A percentile compares a stretch with the other conserved stretches of the same genome.
Evolutionary conservation across 2,113 vertebrate genomes (phyloP).

Genomic region (Eurypyga helias): DNA sequence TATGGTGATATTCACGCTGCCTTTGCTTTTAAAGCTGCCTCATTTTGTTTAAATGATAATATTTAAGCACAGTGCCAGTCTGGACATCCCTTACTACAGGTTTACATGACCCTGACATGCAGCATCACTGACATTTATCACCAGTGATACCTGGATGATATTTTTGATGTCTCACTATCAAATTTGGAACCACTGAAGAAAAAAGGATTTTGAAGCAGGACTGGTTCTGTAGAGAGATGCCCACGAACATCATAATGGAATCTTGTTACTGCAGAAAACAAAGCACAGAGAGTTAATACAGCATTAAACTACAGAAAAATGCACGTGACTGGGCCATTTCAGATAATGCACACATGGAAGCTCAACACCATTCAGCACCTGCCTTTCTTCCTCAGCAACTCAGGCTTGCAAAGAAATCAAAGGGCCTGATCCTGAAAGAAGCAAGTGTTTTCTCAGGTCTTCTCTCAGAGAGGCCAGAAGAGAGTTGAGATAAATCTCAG

Average conservation of each 20-base stretch:
- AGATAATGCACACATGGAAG: neutral
- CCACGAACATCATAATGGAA: neutral
- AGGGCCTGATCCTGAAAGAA: neutral
- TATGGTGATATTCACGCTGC: neutral
- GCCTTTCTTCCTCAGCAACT: neutral
- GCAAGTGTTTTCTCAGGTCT: neutral
- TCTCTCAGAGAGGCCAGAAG: neutral
- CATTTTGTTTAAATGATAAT: neutral
- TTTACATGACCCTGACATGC: conserved; percentile 32
- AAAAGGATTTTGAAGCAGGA: neutral
- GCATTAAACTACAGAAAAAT: neutral
- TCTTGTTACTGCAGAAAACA: neutral
- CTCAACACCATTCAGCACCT: neutral
- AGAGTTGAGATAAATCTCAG: neutral
- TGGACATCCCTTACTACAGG: neutral
- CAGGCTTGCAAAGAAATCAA: neutral
- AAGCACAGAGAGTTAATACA: neutral
- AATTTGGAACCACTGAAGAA: conserved; percentile 7
- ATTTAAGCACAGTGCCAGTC: neutral
- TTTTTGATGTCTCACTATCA: conserved; percentile 30
- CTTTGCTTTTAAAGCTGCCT: conserved; percentile 13
- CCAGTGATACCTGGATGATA: neutral
- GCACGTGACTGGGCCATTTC: neutral
- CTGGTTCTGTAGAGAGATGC: neutral
- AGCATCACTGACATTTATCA: conserved; percentile 33